Percentiles rank a stretch among this genome's conserved stretches.
Conservation (phyloP, 2,113 vertebrate species). For the Beaufortia kweichowensis region DNA sequence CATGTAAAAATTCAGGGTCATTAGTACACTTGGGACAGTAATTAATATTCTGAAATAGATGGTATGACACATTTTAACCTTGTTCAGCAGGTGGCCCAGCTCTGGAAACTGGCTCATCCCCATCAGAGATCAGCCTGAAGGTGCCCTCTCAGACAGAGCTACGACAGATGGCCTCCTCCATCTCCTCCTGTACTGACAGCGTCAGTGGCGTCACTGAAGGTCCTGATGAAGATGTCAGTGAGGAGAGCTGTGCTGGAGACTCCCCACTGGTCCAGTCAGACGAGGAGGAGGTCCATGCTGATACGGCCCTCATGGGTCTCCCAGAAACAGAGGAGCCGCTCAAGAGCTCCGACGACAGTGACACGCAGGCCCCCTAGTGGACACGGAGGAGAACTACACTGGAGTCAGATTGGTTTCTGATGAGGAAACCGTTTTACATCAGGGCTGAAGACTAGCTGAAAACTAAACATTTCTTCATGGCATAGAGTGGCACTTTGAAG, state of each 20-base stretch:
- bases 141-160: constrained; percentile 69
- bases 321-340: constrained; percentile 48
- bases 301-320: constrained; percentile 76
- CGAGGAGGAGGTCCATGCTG: constrained; percentile 88
- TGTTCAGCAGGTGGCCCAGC: constrained; percentile 61
- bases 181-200: constrained; percentile 62
- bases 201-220: constrained; percentile 65
- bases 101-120: constrained; percentile 66
- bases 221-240: constrained; percentile 57
- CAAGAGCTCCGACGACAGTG: constrained; percentile 83
- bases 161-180: constrained; percentile 60
- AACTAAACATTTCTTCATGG: background rate
- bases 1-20: background rate
- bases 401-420: background rate
- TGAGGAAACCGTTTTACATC: constrained; percentile 7
- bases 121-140: constrained; percentile 73
- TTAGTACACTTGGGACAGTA: background rate
- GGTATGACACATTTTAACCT: background rate
- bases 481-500: background rate
- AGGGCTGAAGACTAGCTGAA: background rate
- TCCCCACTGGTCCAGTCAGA: constrained; percentile 84
- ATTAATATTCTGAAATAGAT: constrained; percentile 3
- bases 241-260: constrained; percentile 65
- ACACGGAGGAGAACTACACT: too few relatives aligned
- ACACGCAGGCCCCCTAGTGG: constrained; percentile 71